These are phyloP conservation scores for Chelon labrosus DNA, from an alignment of 2,797 vertebrate species.

Conservation along the genomic window DNA sequence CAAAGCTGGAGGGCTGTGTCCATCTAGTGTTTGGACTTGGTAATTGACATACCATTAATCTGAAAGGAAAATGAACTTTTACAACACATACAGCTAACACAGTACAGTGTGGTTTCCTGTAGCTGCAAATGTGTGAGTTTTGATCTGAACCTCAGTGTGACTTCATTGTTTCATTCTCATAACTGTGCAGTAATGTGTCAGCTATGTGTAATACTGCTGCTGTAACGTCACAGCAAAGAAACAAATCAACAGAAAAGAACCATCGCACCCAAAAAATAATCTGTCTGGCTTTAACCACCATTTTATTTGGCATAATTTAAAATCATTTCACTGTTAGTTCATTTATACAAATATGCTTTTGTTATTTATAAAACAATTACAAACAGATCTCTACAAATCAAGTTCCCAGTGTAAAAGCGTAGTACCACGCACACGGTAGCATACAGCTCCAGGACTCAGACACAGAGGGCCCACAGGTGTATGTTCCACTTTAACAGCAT, in stretches of 20 bases:
- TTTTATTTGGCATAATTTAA: constrained; percentile 92
- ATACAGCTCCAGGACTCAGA: constrained; percentile 78
- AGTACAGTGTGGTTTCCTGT: constrained; percentile 52
- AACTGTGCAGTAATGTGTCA: neutral
- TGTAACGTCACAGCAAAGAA: neutral
- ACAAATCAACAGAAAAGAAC: no score
- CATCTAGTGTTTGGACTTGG: constrained; percentile 77
- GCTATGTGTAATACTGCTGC: neutral
- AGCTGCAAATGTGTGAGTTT: constrained; percentile 30
- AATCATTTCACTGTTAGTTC: constrained; percentile 89
- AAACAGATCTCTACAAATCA: constrained; percentile 88
- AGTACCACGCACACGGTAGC: constrained; percentile 86
- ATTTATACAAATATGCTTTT: constrained; percentile 89
- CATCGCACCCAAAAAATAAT: neutral
- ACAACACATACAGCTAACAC: neutral
- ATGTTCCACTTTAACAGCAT: constrained; percentile 77
- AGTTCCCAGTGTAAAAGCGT: constrained; percentile 93
- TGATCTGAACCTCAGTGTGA: neutral
- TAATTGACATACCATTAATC: constrained; percentile 42
- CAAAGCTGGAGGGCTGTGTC: constrained; percentile 58
- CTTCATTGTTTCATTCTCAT: neutral
- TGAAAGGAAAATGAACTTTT: neutral
- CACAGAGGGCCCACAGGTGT: constrained; percentile 75
- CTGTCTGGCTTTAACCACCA: constrained; percentile 67
- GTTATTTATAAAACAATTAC: constrained; percentile 88